Percentiles rank a stretch among this genome's conserved stretches.
Evolutionary conservation across 1,140 invertebrate genomes (phyloP).

Genomic region (Ceratina australensis): DNA sequence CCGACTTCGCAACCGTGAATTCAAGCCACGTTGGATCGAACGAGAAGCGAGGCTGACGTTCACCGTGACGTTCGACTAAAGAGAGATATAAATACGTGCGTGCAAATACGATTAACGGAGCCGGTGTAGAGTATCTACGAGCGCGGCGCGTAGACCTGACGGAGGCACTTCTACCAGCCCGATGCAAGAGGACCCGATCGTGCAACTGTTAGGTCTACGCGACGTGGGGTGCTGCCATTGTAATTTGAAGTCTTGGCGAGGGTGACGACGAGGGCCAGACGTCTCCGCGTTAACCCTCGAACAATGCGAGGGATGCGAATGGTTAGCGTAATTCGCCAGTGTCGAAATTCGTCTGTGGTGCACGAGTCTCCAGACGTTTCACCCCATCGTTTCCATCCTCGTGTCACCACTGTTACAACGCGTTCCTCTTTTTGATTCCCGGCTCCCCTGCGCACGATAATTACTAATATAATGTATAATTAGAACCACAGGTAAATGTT

Average conservation of each 20-base stretch:
- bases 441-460: no score
- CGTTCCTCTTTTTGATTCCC: slow-evolving; percentile 23
- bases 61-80: neutral
- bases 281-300: slow-evolving; percentile 49
- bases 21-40: no score
- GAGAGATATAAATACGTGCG: slow-evolving; percentile 22
- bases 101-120: slow-evolving; percentile 17
- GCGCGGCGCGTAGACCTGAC: neutral
- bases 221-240: slow-evolving; percentile 28
- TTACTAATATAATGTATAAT: neutral
- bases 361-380: slow-evolving; percentile 16
- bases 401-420: neutral
- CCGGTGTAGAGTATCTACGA: neutral
- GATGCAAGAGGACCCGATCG: slow-evolving; percentile 14
- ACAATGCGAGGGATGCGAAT: slow-evolving; percentile 47
- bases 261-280: slow-evolving; percentile 29
- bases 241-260: slow-evolving; percentile 27
- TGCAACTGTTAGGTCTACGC: slow-evolving; percentile 24
- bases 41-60: neutral
- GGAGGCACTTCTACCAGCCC: slow-evolving; percentile 19
- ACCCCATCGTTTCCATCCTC: no score
- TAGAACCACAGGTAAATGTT: no score
- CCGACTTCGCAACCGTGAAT: no score
- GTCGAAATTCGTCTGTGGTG: slow-evolving; percentile 37
- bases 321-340: slow-evolving; percentile 49